These are phyloP conservation scores for Netta rufina DNA, from an alignment of 2,797 vertebrate genomes.

Conservation along the genomic window DNA sequence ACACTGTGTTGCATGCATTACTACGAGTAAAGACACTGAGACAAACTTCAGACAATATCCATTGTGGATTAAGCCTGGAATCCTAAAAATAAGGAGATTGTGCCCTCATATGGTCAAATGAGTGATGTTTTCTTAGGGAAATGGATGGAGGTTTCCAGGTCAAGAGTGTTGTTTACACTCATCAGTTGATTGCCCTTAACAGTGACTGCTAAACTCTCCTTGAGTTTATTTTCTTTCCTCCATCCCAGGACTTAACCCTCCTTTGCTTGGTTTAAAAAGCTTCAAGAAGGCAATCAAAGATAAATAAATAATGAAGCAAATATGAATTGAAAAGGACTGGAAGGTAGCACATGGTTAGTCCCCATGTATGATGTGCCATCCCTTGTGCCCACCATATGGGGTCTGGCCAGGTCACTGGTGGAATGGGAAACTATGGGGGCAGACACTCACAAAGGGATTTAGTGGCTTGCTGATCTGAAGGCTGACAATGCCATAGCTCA, in stretches of 20 bases:
- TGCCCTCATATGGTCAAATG: constrained; percentile 60
- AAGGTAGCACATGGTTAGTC: not conserved
- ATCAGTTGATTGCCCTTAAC: not conserved
- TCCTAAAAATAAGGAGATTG: constrained; percentile 46
- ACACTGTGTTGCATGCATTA: not conserved
- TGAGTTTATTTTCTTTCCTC: not conserved
- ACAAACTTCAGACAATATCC: not conserved
- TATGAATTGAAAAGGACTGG: not conserved
- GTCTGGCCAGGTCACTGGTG: not conserved
- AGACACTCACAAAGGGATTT: not conserved
- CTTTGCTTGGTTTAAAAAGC: not conserved
- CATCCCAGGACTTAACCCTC: not conserved
- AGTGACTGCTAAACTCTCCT: not conserved
- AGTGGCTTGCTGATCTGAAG: not conserved
- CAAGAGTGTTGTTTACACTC: not conserved
- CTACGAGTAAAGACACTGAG: not conserved
- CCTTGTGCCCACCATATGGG: not conserved
- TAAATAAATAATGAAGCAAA: not conserved
- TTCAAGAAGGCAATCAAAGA: not conserved
- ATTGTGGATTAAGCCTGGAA: not conserved
- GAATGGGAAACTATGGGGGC: not conserved
- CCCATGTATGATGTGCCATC: accelerated
- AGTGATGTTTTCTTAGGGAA: not conserved
- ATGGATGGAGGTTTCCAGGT: not conserved
- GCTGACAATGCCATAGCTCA: not conserved